Evolutionary conservation across 1,140 invertebrate genomes (phyloP), one percentile per base, ranked within the genome.

Genomic region (Pachypsylla venusta): DNA sequence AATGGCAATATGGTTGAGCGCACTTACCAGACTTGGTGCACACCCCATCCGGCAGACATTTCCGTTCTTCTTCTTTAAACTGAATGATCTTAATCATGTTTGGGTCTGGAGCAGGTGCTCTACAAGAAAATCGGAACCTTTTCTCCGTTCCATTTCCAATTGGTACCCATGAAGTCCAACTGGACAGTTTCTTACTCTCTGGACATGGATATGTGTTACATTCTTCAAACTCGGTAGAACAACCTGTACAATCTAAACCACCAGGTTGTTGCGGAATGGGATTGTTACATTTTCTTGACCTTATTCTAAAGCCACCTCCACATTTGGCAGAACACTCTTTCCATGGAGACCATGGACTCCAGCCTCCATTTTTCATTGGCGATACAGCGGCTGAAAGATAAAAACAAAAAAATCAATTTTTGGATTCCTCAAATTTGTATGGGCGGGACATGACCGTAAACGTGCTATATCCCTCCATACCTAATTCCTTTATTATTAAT

Each of bases 141-240:
- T 82, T 81, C 66, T 91, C 85, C 4, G 79, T 78, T 48, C 81
- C 61, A 2, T 76, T 74, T 1, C 78, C 77, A 10, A 69, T 65
- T 55, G 65, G 61, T n/a, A 87, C 68, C 87, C 88, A 92, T 0
- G 81, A 81, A 0, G 87, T 87, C 86, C 87, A 90, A 1, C 76
- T 68, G 0, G 81, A 81, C 0, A 80, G 74, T 62, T 80, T 80
- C 55, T 78, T 77, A 12, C 79, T 75, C 63, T 85, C 81, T 0
- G 77, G 71, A 63, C 89, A 92, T 0, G 76, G 67, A 14, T 81
- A 73, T 53, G 76, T 73, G 48, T 88, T 85, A 68, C 89, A 93
- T 39, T 63, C 56, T 56, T 70, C 65, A 59, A 65, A 69, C 27
- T 77, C 72, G 5, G 71, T 60, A 20, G 76, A 71, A 60, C 81